These are phyloP conservation scores for Caranx ignobilis DNA, from an alignment of 2,113 vertebrate species.

Conservation along the genomic window DNA sequence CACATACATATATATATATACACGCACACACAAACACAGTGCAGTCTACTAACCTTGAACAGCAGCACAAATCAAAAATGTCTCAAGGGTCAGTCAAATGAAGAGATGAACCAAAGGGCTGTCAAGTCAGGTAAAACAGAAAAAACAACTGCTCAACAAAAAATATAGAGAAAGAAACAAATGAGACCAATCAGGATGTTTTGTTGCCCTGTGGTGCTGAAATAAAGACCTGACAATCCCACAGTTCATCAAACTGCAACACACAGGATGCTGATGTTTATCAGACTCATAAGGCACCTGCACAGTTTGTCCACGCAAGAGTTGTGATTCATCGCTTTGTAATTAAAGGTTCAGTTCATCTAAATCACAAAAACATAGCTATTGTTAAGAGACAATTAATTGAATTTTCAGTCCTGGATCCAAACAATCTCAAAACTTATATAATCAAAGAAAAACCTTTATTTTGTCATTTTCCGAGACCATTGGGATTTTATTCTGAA, in stretches of 20 bases:
- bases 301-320: neutral
- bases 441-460: no score
- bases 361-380: no score
- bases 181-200: neutral
- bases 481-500: no score
- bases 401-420: no score
- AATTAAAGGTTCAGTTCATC: neutral
- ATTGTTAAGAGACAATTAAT: no score
- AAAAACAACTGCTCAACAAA: neutral
- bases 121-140: slow-evolving; percentile 19
- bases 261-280: neutral
- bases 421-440: no score
- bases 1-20: neutral
- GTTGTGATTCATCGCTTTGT: neutral
- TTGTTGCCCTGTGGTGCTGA: neutral
- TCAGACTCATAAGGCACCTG: neutral
- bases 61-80: neutral
- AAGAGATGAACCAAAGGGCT: neutral
- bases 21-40: neutral
- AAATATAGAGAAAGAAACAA: neutral
- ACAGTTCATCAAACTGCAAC: neutral
- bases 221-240: neutral
- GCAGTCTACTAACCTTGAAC: slow-evolving; percentile 22
- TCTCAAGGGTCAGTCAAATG: neutral
- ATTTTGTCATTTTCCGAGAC: no score